A percentile compares a stretch with the other conserved stretches of the same genome.
phyloP scores from a whole-genome alignment of 1,140 invertebrate species.

The Antheraea pernyi region DNA sequence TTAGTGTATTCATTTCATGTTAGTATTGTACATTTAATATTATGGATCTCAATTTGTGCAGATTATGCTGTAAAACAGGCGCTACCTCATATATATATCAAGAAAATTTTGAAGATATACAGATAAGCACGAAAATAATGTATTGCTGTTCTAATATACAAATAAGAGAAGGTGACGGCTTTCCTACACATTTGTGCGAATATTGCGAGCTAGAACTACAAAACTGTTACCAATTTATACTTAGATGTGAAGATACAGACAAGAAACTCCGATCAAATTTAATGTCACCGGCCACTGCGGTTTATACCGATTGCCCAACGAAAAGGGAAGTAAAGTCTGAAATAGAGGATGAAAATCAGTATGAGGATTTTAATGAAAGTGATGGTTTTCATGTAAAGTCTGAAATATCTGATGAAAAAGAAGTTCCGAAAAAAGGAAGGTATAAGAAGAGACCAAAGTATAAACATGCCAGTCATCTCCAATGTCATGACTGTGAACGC shows the following conservation, averaged over 20 bases:
- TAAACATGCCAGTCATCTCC: conserved; percentile 50
- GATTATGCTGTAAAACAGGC: conserved; percentile 51
- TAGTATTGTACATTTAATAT: conserved; percentile 7
- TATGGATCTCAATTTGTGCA: conserved; percentile 48
- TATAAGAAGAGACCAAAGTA: conserved; percentile 23
- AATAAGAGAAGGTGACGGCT: conserved; percentile 43
- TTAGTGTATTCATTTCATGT: background rate
- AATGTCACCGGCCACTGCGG: background rate
- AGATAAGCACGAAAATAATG: conserved; percentile 49
- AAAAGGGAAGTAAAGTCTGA: conserved; percentile 28
- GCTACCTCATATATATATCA: conserved; percentile 43
- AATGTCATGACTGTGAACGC: conserved; percentile 82
- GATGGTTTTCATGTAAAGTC: background rate
- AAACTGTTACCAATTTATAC: conserved; percentile 47
- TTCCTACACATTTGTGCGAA: conserved; percentile 46
- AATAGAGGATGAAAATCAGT: conserved; percentile 18
- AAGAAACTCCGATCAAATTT: conserved; percentile 40
- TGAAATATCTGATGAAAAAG: background rate
- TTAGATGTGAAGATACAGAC: conserved; percentile 60
- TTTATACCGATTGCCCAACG: conserved; percentile 19
- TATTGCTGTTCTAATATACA: conserved; percentile 52
- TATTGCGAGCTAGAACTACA: conserved; percentile 43
- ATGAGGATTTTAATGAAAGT: conserved; percentile 11
- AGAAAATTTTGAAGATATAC: conserved; percentile 24
- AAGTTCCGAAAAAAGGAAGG: conserved; percentile 5